A percentile compares a stretch with the other conserved stretches of the same genome.
phyloP scores from a whole-genome alignment of 2,113 vertebrate genomes.

The Pogona vitticeps region DNA sequence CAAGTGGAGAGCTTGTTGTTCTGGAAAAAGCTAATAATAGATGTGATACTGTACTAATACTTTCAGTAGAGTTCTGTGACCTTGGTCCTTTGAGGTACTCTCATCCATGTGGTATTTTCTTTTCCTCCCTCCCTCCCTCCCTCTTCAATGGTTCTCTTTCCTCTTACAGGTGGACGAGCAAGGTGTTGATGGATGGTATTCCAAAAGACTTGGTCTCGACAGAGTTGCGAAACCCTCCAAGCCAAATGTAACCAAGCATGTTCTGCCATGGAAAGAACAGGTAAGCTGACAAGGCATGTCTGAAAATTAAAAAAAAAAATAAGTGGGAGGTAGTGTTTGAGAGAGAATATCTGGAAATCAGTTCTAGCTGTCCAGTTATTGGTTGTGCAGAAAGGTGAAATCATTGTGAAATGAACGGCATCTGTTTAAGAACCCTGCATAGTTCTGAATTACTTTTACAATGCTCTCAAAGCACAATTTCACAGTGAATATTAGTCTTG shows the following conservation, averaged over 20 bases:
- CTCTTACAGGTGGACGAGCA: constrained; percentile 44
- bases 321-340: no score
- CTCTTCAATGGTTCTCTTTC: not conserved
- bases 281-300: constrained; percentile 45
- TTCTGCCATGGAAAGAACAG: constrained; percentile 75
- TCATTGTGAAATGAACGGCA: not conserved
- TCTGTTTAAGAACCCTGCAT: not conserved
- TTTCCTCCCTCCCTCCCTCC: not conserved
- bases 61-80: not conserved
- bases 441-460: not conserved
- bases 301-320: not conserved
- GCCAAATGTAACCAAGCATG: constrained; percentile 75
- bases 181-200: constrained; percentile 47
- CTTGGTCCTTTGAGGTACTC: not conserved
- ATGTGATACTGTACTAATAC: fast-evolving
- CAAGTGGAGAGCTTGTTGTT: not conserved
- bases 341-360: not conserved
- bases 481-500: not conserved
- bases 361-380: not conserved
- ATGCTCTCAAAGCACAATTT: not conserved
- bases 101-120: fast-evolving
- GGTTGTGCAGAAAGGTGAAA: not conserved
- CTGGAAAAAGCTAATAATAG: not conserved
- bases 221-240: constrained; percentile 26
- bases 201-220: not conserved